Percentiles rank a stretch among this genome's conserved stretches.
Evolutionary conservation across 2,888 invertebrate species (phyloP).

Genomic region (Rhagonycha fulva): DNA sequence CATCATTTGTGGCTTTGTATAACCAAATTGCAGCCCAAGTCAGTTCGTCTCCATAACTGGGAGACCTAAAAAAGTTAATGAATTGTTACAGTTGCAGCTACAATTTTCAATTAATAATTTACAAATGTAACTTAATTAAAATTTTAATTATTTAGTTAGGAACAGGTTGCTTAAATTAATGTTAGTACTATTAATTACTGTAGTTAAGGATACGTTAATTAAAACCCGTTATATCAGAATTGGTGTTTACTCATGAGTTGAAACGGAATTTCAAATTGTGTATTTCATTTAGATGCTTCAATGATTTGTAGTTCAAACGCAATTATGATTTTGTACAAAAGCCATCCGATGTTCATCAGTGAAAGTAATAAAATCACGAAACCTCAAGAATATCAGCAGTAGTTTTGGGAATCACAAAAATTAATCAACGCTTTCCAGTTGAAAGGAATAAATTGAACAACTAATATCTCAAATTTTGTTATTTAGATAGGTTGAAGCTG

Average conservation of each 20-base stretch:
- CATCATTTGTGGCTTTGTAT: slow-evolving; percentile 58
- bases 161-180: not conserved
- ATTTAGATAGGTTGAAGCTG: too few relatives aligned
- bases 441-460: too few relatives aligned
- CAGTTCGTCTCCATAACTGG: slow-evolving; percentile 61
- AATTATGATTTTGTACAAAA: not conserved
- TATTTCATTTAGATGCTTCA: not conserved
- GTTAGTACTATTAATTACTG: not conserved
- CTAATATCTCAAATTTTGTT: too few relatives aligned
- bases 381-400: not conserved
- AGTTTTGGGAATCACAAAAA: not conserved
- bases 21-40: slow-evolving; percentile 64
- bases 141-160: not conserved
- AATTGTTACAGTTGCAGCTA: not conserved
- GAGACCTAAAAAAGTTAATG: slow-evolving; percentile 50
- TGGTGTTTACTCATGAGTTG: not conserved
- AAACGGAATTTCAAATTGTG: not conserved
- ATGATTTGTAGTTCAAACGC: not conserved
- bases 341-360: not conserved
- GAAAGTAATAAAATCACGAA: not conserved
- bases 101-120: not conserved
- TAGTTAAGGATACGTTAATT: not conserved
- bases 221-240: not conserved
- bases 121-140: not conserved
- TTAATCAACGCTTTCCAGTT: too few relatives aligned